These are phyloP conservation scores for Grallaria varia DNA, from an alignment of 2,113 vertebrate species.

Conservation along the genomic window DNA sequence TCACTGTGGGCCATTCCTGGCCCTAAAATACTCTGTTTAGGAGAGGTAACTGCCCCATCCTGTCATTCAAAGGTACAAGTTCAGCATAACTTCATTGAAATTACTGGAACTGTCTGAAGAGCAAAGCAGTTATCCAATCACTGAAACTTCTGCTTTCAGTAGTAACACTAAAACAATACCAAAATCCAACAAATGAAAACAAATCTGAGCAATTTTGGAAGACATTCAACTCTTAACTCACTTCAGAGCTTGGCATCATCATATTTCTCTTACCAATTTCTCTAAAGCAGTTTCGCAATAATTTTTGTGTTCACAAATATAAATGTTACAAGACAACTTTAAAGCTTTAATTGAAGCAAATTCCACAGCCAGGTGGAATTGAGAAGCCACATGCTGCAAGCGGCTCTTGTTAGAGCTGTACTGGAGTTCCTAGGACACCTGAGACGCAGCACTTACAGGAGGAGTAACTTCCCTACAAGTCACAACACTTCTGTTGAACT, in stretches of 20 bases:
- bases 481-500: not conserved
- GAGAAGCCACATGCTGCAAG: not conserved
- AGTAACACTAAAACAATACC: not conserved
- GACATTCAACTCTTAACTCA: not conserved
- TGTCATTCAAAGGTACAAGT: not conserved
- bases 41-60: not conserved
- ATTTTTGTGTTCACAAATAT: not conserved
- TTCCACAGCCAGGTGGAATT: not conserved
- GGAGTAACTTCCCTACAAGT: not conserved
- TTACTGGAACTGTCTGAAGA: not conserved
- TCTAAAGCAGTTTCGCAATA: not conserved
- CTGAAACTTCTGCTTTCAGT: not conserved
- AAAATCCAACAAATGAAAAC: not conserved
- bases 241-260: not conserved
- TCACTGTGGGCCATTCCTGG: not conserved
- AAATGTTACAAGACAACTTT: not conserved
- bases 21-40: not conserved
- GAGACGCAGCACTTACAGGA: not conserved
- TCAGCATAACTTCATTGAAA: not conserved
- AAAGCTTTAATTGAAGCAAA: not conserved
- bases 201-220: not conserved
- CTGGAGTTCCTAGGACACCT: not conserved
- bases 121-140: not conserved
- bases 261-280: not conserved
- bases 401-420: not conserved